Conservation (phyloP, 2,888 invertebrate genomes). For the Cataglyphis cursor region DNA sequence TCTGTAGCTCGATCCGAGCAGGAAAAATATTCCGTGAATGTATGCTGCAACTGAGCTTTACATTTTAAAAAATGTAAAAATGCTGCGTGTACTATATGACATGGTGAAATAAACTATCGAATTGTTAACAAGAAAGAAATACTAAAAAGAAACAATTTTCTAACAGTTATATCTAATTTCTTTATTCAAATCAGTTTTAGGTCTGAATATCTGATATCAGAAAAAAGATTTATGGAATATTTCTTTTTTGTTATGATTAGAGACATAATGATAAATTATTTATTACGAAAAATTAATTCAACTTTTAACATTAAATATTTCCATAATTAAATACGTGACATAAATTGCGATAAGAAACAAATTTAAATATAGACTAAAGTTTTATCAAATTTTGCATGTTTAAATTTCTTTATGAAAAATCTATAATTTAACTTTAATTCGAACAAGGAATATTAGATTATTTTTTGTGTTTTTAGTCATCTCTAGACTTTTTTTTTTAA, state of each 20-base stretch:
- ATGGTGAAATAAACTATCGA: background rate
- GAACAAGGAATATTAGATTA: background rate
- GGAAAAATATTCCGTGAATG: slow-evolving; percentile 17
- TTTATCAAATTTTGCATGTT: background rate
- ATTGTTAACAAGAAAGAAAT: background rate
- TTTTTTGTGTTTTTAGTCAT: background rate
- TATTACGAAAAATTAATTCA: background rate
- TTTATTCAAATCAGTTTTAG: background rate
- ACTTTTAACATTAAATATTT: slow-evolving; percentile 27
- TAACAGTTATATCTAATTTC: background rate
- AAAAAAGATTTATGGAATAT: background rate
- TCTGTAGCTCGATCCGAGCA: slow-evolving; percentile 20
- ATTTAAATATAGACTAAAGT: background rate
- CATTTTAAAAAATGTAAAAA: background rate
- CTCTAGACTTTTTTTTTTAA: background rate
- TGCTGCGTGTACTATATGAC: background rate
- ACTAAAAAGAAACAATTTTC: background rate
- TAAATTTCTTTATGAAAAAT: background rate
- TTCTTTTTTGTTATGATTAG: background rate
- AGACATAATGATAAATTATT: background rate
- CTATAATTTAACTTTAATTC: background rate
- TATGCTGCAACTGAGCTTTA: background rate
- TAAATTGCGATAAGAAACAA: slow-evolving; percentile 1
- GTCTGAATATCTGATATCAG: background rate
- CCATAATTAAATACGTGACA: background rate